These are phyloP conservation scores for Antidorcas marsupialis DNA, from an alignment of 2,113 vertebrate genomes.

Conservation along the genomic window DNA sequence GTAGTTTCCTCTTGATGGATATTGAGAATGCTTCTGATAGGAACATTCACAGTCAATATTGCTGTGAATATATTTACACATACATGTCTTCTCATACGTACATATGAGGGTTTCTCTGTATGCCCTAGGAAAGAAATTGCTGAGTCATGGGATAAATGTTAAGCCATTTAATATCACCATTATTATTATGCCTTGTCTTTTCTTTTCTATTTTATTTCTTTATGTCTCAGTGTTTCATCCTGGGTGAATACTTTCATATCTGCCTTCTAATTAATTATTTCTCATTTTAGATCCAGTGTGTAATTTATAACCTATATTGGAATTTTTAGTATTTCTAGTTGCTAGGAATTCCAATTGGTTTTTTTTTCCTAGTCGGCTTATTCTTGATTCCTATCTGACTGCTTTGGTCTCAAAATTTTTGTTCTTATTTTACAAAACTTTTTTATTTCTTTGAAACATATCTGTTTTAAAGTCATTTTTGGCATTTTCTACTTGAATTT, in stretches of 20 bases:
- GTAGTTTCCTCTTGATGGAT: neutral
- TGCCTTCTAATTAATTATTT: neutral
- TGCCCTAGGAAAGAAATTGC: neutral
- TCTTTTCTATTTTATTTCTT: neutral
- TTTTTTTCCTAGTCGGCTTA: neutral
- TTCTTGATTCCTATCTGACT: neutral
- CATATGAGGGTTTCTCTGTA: neutral
- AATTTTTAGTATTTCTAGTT: neutral
- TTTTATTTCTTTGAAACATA: neutral
- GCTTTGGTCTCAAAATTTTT: neutral
- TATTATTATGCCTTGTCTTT: neutral
- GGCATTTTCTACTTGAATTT: neutral
- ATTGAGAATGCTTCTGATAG: neutral
- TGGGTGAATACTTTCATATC: neutral
- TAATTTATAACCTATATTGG: neutral
- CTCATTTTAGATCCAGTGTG: neutral
- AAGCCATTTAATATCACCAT: neutral
- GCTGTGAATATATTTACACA: neutral
- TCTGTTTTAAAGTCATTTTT: neutral
- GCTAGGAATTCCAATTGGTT: neutral
- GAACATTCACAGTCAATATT: neutral
- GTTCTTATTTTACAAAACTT: neutral
- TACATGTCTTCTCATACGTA: neutral
- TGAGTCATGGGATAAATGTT: neutral
- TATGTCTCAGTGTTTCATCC: neutral